Evolutionary conservation across 2,797 vertebrate genomes (phyloP), one percentile per base, ranked within the genome.

Genomic region (Trachurus trachurus): DNA sequence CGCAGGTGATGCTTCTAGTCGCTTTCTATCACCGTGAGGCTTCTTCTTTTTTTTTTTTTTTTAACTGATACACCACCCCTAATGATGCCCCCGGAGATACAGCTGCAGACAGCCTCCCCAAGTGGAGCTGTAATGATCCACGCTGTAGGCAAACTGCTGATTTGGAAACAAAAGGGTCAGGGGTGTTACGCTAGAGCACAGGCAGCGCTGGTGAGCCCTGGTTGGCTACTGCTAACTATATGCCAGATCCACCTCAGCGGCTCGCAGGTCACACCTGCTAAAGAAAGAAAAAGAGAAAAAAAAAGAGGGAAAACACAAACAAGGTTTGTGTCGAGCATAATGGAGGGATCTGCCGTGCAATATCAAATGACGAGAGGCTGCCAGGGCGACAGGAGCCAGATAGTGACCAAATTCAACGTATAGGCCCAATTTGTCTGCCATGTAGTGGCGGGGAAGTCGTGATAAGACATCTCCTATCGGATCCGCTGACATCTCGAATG

Each of bases 1-100:
- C 3, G 11, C 56, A 58, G 47, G 37, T 58, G 67, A 42, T 72
- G 68, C 62, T 71, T 58, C 54, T 34, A 17, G 47, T 17, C 15
- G 2, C 49, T 59, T 60, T 77, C 78, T 75, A 92, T 85, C 81
- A 85, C 74, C 89, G 67, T 50, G 17, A 81, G 47, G 81, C 1
- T 42, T 37, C 71, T 75, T 66, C 42, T 16, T 61, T 13, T 53
- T 67, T 83, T 40, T 54, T 44, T 70, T 83, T 40, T 54, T 47
- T 26, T 56, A 16, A 60, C 62, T 74, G 67, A 76, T 85, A 87
- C 83, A 29, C 88, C 70, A 22, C 86, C 89, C 65, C 57, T 96
- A 96, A 95, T 95, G 94, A 95, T 92, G 86, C 88, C 94, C 89
- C 94, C 72, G 89, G 94, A 96, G 95, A 93, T 90, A 52, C 80